Evolutionary conservation across 2,797 vertebrate species (phyloP), one percentile per base, ranked within the genome.

Genomic region (Acipenser ruthenus): DNA sequence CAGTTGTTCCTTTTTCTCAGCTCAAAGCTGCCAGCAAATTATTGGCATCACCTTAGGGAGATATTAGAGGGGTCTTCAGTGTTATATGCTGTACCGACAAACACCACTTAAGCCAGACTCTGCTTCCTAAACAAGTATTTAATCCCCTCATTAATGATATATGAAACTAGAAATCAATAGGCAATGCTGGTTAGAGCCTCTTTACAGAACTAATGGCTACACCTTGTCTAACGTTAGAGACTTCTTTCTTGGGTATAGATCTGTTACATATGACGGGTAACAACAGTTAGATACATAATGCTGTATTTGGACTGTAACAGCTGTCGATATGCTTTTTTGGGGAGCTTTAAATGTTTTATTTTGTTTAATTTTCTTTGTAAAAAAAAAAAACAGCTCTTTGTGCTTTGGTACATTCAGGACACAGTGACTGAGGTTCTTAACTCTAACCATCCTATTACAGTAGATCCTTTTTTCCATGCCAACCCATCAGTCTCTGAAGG

Each of bases 121-220:
- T 91, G 89, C 90, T 95, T 96, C 91, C 93, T 93, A 94, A 96
- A 95, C 93, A 95, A 93, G 92, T 93, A 94, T 96, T 95, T 95
- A 97, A 96, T 96, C 92, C 93, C 89, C 93, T 95, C 94, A 97
- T 98, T 95, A 98, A 98, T 97, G 91, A 96, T 97, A 96, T 93
- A 99, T 98, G 94, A 98, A 95, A 91, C 89, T 89, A 84, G 82
- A 89, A 93, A 98, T 99, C 95, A 93, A 97, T 97, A 90, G 80
- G 73, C 85, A 77, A 86, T 85, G 78, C 83, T 84, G 86, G 90
- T 93, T 92, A 91, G 90, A 90, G 89, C 86, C 88, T 90, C 84
- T 84, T 82, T 87, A 87, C 62, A 67, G 82, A 90, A 87, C 77
- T 94, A 95, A 95, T 96, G 92, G 88, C 84, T 92, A 92, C 90